Conservation (phyloP, 2,797 vertebrate species). For the Gastrophryne carolinensis region DNA sequence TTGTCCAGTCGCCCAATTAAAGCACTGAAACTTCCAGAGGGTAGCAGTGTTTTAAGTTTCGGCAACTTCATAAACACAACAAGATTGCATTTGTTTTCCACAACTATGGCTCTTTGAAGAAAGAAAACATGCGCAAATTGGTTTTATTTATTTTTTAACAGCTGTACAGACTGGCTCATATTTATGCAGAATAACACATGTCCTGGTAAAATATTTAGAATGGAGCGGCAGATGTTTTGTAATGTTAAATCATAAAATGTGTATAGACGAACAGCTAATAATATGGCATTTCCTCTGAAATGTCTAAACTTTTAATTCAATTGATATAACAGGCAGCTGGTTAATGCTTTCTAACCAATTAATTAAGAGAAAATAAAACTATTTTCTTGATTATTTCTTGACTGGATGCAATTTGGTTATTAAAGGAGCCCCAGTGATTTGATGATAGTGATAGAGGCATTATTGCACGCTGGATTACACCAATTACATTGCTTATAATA, state of each 20-base stretch:
- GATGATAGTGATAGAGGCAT: background rate
- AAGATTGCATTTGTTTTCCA: too few relatives aligned
- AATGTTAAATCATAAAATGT: slow-evolving; percentile 18
- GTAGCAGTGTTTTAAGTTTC: too few relatives aligned
- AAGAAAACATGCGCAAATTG: background rate
- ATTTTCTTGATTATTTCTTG: slow-evolving; percentile 17
- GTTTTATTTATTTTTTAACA: background rate
- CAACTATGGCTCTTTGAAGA: too few relatives aligned
- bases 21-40: too few relatives aligned
- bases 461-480: slow-evolving; percentile 29
- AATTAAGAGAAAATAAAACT: slow-evolving; percentile 10
- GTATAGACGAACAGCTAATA: slow-evolving; percentile 1
- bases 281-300: background rate
- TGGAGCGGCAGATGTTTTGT: slow-evolving; percentile 4
- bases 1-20: too few relatives aligned
- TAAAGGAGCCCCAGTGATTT: slow-evolving; percentile 4
- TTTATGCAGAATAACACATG: background rate
- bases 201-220: background rate
- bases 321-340: slow-evolving; percentile 16
- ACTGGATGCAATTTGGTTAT: slow-evolving; percentile 12
- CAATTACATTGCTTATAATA: slow-evolving; percentile 38
- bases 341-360: slow-evolving; percentile 25
- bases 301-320: slow-evolving; percentile 30
- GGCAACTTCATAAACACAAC: too few relatives aligned
- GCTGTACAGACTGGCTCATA: background rate